Evolutionary conservation across 2,888 invertebrate genomes (phyloP).

Genomic region (Oxytorus armatus): DNA sequence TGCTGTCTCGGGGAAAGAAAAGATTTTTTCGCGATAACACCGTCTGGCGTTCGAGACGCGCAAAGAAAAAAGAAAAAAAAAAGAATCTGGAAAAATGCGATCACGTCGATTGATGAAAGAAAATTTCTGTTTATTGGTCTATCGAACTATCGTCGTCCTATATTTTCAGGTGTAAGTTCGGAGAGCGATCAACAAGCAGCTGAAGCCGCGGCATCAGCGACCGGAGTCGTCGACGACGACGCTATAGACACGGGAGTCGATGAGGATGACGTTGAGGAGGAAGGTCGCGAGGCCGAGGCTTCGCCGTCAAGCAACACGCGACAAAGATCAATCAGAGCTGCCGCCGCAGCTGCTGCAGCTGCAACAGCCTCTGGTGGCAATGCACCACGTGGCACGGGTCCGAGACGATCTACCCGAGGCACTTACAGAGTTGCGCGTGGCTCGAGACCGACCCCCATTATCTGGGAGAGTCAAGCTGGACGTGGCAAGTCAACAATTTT

Average conservation of each 20-base stretch:
- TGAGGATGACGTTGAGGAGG: slow-evolving; percentile 86
- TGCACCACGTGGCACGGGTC: slow-evolving; percentile 73
- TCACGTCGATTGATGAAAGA: neutral
- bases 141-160: neutral
- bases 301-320: slow-evolving; percentile 87
- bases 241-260: slow-evolving; percentile 78
- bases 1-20: neutral
- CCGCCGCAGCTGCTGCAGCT: slow-evolving; percentile 81
- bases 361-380: slow-evolving; percentile 71
- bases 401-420: slow-evolving; percentile 80
- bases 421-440: slow-evolving; percentile 81
- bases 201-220: slow-evolving; percentile 74
- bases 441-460: slow-evolving; percentile 87
- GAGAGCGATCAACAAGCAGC: slow-evolving; percentile 87
- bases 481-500: slow-evolving; percentile 69
- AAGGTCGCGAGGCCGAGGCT: slow-evolving; percentile 94
- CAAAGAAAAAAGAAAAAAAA: neutral
- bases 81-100: neutral
- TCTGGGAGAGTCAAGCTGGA: slow-evolving; percentile 85
- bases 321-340: slow-evolving; percentile 76
- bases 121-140: neutral
- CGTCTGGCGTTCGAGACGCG: neutral
- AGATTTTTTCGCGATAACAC: neutral
- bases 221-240: slow-evolving; percentile 76
- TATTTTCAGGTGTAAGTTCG: slow-evolving; percentile 86